phyloP scores from a whole-genome alignment of 1,140 invertebrate genomes.

The Brachionus paranguensis region DNA sequence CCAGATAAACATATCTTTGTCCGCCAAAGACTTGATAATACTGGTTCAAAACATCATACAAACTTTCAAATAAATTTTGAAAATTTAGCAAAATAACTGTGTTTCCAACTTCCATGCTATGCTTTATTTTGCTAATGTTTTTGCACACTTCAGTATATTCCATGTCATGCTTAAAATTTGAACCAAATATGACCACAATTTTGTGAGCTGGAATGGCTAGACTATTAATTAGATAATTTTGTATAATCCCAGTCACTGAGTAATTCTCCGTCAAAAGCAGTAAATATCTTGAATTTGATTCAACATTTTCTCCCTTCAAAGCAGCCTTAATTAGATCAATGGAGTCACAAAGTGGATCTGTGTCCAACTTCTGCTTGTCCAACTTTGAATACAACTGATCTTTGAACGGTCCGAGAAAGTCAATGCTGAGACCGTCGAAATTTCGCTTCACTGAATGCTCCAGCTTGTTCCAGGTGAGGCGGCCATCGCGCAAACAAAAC shows the following conservation, averaged over 20 bases:
- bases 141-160: conserved; percentile 47
- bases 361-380: conserved; percentile 33
- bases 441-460: conserved; percentile 46
- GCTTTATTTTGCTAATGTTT: conserved; percentile 53
- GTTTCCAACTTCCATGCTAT: conserved; percentile 52
- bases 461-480: conserved; percentile 44
- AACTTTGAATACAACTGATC: background rate
- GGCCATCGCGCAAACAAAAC: conserved; percentile 42
- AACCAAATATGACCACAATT: conserved; percentile 32
- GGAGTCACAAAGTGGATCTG: conserved; percentile 34
- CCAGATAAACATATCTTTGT: conserved; percentile 49
- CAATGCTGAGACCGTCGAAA: conserved; percentile 45
- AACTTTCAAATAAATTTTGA: conserved; percentile 51
- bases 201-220: background rate
- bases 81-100: conserved; percentile 51
- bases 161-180: conserved; percentile 23
- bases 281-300: conserved; percentile 35
- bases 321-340: conserved; percentile 29
- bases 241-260: background rate
- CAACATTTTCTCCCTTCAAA: conserved; percentile 5
- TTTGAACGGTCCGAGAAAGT: conserved; percentile 45
- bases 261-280: background rate
- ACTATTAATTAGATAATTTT: conserved; percentile 17
- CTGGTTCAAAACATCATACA: conserved; percentile 53
- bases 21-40: conserved; percentile 50